Evolutionary conservation across 1,140 invertebrate species (phyloP).

Genomic region (Euschistus heros): DNA sequence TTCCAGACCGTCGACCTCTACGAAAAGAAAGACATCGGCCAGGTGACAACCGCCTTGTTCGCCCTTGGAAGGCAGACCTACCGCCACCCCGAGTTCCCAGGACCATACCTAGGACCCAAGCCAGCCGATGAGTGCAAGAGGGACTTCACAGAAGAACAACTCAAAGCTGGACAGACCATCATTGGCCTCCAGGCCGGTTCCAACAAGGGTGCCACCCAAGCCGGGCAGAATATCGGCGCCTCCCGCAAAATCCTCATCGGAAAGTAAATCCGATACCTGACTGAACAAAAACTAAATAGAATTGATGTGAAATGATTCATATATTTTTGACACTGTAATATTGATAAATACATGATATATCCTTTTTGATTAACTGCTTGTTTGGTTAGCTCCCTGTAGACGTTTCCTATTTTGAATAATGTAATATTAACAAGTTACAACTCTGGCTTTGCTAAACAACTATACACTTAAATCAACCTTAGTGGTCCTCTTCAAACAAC

Average conservation of each 20-base stretch:
- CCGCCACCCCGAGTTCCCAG: conserved; percentile 74
- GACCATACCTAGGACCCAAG: conserved; percentile 72
- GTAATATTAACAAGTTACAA: too few species aligned
- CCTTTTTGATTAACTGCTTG: not conserved
- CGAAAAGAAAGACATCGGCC: conserved; percentile 84
- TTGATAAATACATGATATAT: not conserved
- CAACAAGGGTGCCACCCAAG: conserved; percentile 80
- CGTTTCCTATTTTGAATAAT: too few species aligned
- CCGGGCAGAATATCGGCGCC: conserved; percentile 84
- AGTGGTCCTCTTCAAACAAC: too few species aligned
- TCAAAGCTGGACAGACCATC: conserved; percentile 69
- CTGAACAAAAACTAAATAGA: not conserved
- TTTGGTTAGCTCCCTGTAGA: too few species aligned
- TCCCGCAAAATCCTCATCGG: conserved; percentile 70
- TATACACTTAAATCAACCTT: too few species aligned
- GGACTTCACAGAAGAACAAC: conserved; percentile 79
- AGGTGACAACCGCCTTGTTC: conserved; percentile 78
- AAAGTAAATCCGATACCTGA: conserved; percentile 45
- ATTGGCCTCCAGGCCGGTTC: conserved; percentile 87
- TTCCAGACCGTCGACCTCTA: conserved; percentile 92
- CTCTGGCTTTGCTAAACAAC: too few species aligned
- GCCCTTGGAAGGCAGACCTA: conserved; percentile 81
- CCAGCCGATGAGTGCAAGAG: conserved; percentile 77
- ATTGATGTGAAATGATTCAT: not conserved
- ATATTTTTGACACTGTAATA: not conserved